Conservation (phyloP, 2,113 vertebrate genomes). For the Mormyrus lacerda region DNA sequence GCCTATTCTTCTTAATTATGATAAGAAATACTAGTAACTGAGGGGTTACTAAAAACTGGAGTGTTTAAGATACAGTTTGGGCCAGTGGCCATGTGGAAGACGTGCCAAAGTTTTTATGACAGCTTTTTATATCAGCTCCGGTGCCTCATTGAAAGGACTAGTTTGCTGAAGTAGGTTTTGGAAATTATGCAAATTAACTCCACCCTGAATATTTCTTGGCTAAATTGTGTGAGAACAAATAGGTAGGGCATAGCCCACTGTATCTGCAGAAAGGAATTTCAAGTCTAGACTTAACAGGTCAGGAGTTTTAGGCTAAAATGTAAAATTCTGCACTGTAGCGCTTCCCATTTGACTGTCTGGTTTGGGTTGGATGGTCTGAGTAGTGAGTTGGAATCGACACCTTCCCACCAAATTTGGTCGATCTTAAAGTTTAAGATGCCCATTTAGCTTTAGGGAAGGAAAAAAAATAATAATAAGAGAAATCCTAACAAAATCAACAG, state of each 20-base stretch:
- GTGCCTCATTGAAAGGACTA: background rate
- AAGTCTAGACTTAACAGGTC: background rate
- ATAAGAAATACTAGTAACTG: background rate
- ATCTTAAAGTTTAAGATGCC: background rate
- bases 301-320: background rate
- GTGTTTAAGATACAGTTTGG: background rate
- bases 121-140: background rate
- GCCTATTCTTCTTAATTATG: too few relatives aligned
- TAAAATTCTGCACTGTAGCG: background rate
- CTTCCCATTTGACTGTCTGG: background rate
- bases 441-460: background rate
- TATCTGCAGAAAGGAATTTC: background rate
- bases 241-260: background rate
- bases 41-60: background rate
- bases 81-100: background rate
- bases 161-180: background rate
- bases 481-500: background rate
- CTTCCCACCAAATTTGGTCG: background rate
- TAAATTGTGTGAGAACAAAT: background rate
- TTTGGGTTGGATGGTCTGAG: background rate
- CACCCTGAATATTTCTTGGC: too few relatives aligned
- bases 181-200: background rate
- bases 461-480: background rate
- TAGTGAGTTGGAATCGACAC: background rate
- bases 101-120: background rate